Conservation (phyloP, 2,888 invertebrate species). For the Platerodrilus igneus region DNA sequence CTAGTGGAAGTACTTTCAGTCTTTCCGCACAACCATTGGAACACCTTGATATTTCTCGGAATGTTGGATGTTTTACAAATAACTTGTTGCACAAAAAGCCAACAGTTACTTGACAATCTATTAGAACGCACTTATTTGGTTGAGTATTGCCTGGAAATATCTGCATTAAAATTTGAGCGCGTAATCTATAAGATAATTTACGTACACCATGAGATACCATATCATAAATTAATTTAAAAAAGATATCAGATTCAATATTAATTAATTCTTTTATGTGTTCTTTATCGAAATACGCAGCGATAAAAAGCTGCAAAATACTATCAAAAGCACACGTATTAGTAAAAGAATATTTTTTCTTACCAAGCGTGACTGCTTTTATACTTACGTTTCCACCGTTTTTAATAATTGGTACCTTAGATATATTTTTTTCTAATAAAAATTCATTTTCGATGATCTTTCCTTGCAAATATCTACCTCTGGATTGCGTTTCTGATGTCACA, state of each 20-base stretch:
- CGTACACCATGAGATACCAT: not conserved
- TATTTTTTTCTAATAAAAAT: not conserved
- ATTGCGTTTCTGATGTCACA: not conserved
- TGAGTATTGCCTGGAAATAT: not conserved
- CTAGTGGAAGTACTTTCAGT: not conserved
- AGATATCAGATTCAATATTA: not conserved
- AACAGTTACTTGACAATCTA: constrained; percentile 1
- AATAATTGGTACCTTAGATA: constrained; percentile 1
- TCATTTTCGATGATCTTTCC: not conserved
- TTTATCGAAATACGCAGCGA: constrained; percentile 1
- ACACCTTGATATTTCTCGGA: constrained; percentile 2
- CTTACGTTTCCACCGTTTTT: constrained; percentile 1
- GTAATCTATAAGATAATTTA: constrained; percentile 1
- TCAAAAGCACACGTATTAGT: constrained; percentile 5
- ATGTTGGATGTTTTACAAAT: constrained; percentile 2
- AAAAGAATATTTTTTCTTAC: not conserved
- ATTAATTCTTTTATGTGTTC: not conserved
- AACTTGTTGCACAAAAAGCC: constrained; percentile 1
- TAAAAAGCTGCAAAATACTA: constrained; percentile 2
- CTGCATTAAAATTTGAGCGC: not conserved
- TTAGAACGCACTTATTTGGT: not conserved
- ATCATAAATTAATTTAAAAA: constrained; percentile 3
- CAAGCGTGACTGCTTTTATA: constrained; percentile 1
- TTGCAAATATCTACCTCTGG: not conserved
- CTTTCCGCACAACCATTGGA: not conserved